Evolutionary conservation across 2,888 invertebrate genomes (phyloP), one percentile per base, ranked within the genome.

Genomic region (Brenthis hecate): DNA sequence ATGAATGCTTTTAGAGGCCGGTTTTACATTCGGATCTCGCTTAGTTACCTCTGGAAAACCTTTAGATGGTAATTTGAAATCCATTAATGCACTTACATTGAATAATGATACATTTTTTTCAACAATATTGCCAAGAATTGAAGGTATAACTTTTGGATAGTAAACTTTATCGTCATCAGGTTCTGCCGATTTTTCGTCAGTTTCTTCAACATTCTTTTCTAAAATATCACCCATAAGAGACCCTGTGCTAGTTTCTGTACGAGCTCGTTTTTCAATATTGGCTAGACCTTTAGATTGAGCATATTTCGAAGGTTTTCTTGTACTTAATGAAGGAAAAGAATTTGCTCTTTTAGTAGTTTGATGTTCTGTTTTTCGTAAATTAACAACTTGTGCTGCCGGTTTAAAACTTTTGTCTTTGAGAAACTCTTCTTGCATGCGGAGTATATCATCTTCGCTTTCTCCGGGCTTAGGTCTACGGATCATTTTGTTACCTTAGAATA

Each of bases 371-470:
- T 77, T 80, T 2, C 86, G 84, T 74, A 92, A 74, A 85, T 94
- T 89, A 70, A 94, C 86, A 14, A 95, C 92, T 79, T 94, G 94
- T 0, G 95, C 96, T 0, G 96, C 94, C 3, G 96, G 94, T 70
- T 94, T 89, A 65, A 94, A 84, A 60, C 88, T 87, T 36, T 93
- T 94, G 74, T 95, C 92, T 54, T 83, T 89, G 23, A 95, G 82
- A 81, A 95, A 97, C 73, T 96, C 95, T 76, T 95, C 94, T 81
- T 97, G 96, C 94, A 96, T 94, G 68, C 93, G 94, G 23, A 97
- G 87, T 51, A 97, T 92, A 79, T 97, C 96, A 16, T 96, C 95
- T 77, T 97, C 96, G 55, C 93, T 94, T 81, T 97, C 97, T 6
- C 94, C 93, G 2, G 94, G 93, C 79, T 95, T 95, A 0, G 96